A percentile compares a stretch with the other conserved stretches of the same genome.
phyloP scores from a whole-genome alignment of 1,140 invertebrate species.

The Heliconius melpomene region DNA sequence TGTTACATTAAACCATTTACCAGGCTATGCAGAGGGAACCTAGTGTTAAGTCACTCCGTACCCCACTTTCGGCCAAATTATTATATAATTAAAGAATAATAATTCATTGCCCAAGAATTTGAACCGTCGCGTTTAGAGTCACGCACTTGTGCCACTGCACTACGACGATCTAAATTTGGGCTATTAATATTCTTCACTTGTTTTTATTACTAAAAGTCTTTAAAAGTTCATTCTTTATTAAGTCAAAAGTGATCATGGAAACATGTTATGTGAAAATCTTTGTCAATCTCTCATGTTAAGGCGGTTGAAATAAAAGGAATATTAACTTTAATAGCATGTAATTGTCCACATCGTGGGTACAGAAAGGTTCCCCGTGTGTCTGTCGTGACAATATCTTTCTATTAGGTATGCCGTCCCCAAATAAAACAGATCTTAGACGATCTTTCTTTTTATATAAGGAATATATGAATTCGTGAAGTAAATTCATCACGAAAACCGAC shows the following conservation, averaged over 20 bases:
- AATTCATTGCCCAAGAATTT: too few relatives aligned
- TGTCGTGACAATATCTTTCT: slow-evolving; percentile 32
- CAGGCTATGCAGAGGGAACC: too few relatives aligned
- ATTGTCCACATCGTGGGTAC: not conserved
- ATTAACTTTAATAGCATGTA: not conserved
- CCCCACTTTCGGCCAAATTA: too few relatives aligned
- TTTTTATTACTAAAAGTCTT: too few relatives aligned
- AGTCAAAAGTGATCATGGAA: not conserved
- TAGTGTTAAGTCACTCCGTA: too few relatives aligned
- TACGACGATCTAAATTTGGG: too few relatives aligned
- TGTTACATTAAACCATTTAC: too few relatives aligned
- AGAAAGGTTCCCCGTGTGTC: slow-evolving; percentile 32
- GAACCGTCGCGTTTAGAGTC: too few relatives aligned
- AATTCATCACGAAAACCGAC: slow-evolving; percentile 19
- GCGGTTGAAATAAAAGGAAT: not conserved
- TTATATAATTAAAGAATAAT: too few relatives aligned
- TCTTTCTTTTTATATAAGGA: slow-evolving; percentile 24
- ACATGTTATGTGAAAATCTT: not conserved
- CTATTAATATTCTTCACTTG: too few relatives aligned
- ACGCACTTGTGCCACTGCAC: too few relatives aligned
- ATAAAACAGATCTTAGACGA: slow-evolving; percentile 23
- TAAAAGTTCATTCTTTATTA: too few relatives aligned
- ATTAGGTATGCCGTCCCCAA: not conserved
- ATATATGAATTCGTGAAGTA: slow-evolving; percentile 16
- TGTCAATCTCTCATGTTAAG: not conserved